A percentile compares a stretch with the other conserved stretches of the same genome.
phyloP scores from a whole-genome alignment of 2,888 invertebrate species.

The Trachelus tabidus region DNA sequence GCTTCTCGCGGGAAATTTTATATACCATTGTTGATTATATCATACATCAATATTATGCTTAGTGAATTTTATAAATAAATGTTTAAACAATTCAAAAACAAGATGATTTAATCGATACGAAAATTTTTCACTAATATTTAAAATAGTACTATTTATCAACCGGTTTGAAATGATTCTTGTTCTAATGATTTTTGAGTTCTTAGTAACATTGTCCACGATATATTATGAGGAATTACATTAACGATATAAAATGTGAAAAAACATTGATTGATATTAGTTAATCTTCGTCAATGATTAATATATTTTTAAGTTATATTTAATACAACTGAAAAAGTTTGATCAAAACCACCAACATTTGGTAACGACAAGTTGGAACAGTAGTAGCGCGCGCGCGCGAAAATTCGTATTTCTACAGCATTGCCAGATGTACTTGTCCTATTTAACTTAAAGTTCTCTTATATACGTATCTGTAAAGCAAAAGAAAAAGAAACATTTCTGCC shows the following conservation, averaged over 20 bases:
- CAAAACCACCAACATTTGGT: not conserved
- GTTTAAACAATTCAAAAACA: not conserved
- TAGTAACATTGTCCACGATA: not conserved
- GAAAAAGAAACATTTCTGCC: not conserved
- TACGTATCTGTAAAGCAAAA: not conserved
- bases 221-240: not conserved
- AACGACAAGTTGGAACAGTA: not conserved
- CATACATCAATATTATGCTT: not conserved
- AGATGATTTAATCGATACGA: not conserved
- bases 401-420: slow-evolving; percentile 22
- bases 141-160: not conserved
- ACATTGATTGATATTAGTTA: not conserved
- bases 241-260: not conserved
- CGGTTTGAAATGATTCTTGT: not conserved
- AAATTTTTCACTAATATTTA: not conserved
- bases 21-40: not conserved
- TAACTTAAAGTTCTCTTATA: not conserved
- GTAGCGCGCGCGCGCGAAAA: slow-evolving; percentile 29
- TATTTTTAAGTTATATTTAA: not conserved
- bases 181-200: not conserved
- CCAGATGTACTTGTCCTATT: not conserved
- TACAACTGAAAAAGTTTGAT: not conserved
- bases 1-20: not conserved
- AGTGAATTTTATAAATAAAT: not conserved
- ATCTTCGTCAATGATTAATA: not conserved